Percentiles rank a stretch among this genome's conserved stretches.
These are phyloP conservation scores for Thalassoma bifasciatum DNA, from an alignment of 2,113 vertebrate species.

Conservation along the genomic window DNA sequence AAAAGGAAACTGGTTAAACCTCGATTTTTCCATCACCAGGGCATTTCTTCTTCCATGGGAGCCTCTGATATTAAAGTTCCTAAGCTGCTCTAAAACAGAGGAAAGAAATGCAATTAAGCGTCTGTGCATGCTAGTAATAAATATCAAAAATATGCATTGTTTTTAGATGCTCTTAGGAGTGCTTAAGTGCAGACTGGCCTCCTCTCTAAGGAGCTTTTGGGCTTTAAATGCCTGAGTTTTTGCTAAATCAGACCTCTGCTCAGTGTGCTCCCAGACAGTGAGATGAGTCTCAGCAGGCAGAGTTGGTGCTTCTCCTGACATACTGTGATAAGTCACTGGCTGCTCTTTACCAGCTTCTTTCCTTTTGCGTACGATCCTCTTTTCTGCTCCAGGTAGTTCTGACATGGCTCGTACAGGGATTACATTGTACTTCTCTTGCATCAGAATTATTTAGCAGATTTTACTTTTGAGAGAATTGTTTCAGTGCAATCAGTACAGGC, in stretches of 20 bases:
- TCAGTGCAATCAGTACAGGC: background rate
- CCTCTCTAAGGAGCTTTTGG: background rate
- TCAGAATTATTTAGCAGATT: background rate
- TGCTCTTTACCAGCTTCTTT: background rate
- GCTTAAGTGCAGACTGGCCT: background rate
- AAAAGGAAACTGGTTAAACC: too few species aligned
- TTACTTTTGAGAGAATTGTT: background rate
- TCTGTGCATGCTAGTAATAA: background rate
- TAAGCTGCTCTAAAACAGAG: background rate
- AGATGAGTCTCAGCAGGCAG: constrained; percentile 9
- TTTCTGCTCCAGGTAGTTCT: background rate
- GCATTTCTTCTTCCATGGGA: too few species aligned
- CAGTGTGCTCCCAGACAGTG: background rate
- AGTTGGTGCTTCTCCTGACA: background rate
- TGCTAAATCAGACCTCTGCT: background rate
- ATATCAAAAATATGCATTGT: background rate
- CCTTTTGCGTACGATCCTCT: background rate
- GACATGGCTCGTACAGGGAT: background rate
- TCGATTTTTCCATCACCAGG: too few species aligned
- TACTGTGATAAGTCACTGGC: constrained; percentile 12
- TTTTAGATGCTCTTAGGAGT: background rate
- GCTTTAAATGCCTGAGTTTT: background rate
- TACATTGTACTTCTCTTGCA: background rate
- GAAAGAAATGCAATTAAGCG: background rate
- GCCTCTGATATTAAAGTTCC: background rate